Conservation (phyloP, 2,113 vertebrate genomes). For the Hemiprocne comata region DNA sequence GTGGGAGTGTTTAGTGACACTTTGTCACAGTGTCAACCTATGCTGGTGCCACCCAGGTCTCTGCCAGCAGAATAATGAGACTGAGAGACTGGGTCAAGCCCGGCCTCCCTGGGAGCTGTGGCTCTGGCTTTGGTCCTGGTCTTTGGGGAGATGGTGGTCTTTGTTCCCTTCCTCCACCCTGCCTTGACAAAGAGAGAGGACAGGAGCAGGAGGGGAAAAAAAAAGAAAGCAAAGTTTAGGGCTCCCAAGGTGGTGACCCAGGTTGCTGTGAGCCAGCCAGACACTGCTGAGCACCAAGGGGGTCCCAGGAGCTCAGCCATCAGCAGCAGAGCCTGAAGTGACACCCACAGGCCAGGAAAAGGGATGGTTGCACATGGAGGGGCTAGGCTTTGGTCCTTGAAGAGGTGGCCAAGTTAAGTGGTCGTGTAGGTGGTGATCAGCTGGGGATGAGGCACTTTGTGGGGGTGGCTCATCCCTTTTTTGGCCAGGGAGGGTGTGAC, state of each 20-base stretch:
- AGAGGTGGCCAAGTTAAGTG: neutral
- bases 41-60: neutral
- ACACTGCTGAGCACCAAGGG: neutral
- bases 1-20: neutral
- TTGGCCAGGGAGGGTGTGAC: neutral
- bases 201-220: neutral
- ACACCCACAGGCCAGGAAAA: neutral
- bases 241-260: neutral
- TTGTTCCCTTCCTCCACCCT: neutral
- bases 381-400: neutral
- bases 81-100: neutral
- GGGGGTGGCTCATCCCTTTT: neutral
- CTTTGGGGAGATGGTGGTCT: rapidly evolving
- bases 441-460: neutral
- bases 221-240: neutral
- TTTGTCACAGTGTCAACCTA: neutral
- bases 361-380: neutral
- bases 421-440: neutral
- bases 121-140: neutral
- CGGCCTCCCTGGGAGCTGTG: rapidly evolving
- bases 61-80: neutral
- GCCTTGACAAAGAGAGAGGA: neutral
- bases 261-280: neutral
- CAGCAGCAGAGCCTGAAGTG: neutral
- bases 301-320: neutral